Percentiles rank a stretch among this genome's conserved stretches.
These are phyloP conservation scores for Dysmachus trigonus DNA, from an alignment of 2,888 invertebrate genomes.

Conservation along the genomic window DNA sequence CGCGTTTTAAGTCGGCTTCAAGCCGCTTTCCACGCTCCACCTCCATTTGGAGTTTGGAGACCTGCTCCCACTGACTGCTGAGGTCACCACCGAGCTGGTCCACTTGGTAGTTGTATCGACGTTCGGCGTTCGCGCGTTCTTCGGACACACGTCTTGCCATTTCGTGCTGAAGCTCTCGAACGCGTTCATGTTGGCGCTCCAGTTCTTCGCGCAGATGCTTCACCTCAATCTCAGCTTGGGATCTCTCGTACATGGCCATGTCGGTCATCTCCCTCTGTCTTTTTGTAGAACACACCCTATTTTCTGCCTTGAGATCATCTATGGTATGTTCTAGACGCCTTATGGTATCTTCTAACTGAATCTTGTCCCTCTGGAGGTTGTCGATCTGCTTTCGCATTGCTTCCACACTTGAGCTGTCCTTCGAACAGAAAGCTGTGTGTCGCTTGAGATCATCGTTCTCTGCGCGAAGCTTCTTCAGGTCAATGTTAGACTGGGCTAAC, in stretches of 20 bases:
- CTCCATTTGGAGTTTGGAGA: slow-evolving; percentile 79
- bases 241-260: slow-evolving; percentile 80
- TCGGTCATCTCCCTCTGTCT: slow-evolving; percentile 78
- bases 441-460: slow-evolving; percentile 68
- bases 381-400: slow-evolving; percentile 77
- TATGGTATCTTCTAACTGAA: slow-evolving; percentile 74
- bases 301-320: slow-evolving; percentile 71
- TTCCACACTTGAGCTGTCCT: slow-evolving; percentile 66
- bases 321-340: slow-evolving; percentile 74
- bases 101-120: slow-evolving; percentile 77
- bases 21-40: slow-evolving; percentile 81
- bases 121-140: slow-evolving; percentile 77
- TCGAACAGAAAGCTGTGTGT: slow-evolving; percentile 60
- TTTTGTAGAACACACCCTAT: slow-evolving; percentile 71
- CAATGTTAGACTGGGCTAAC: slow-evolving; percentile 79
- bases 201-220: slow-evolving; percentile 80
- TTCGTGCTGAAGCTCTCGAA: slow-evolving; percentile 79
- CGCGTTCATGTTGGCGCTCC: slow-evolving; percentile 77
- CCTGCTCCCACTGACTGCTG: slow-evolving; percentile 82
- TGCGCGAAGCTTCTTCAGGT: slow-evolving; percentile 76
- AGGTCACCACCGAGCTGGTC: slow-evolving; percentile 83
- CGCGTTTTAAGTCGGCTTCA: slow-evolving; percentile 79
- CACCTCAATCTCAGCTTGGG: slow-evolving; percentile 78
- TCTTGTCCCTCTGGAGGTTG: slow-evolving; percentile 75
- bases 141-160: slow-evolving; percentile 76